Percentiles rank a stretch among this genome's conserved stretches.
Conservation (phyloP, 2,888 invertebrate genomes). For the Lepidocyrtinus sp. region DNA sequence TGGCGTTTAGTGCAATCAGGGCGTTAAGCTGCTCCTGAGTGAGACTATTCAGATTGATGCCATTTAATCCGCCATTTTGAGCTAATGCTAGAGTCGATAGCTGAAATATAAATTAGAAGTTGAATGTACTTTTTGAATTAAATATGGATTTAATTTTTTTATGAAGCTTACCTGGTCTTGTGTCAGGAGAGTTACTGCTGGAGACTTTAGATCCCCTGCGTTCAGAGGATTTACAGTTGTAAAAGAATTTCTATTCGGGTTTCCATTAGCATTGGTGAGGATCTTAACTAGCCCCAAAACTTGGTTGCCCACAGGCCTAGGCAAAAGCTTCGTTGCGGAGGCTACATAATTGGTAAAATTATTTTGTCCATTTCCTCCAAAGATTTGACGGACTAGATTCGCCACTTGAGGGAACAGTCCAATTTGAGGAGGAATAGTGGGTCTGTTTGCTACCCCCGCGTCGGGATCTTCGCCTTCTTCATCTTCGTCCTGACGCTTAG, state of each 20-base stretch:
- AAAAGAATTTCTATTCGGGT: slow-evolving; percentile 42
- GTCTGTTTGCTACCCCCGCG: slow-evolving; percentile 24
- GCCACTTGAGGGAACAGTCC: slow-evolving; percentile 66
- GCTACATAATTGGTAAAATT: slow-evolving; percentile 68
- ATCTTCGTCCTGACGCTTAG: slow-evolving; percentile 59
- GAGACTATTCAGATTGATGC: no score
- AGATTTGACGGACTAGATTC: slow-evolving; percentile 67
- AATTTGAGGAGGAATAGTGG: slow-evolving; percentile 55
- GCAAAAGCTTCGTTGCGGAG: slow-evolving; percentile 63
- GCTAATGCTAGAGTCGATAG: no score
- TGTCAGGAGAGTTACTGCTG: slow-evolving; percentile 34
- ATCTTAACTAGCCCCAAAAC: slow-evolving; percentile 67
- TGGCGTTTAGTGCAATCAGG: no score
- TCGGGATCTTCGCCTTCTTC: slow-evolving; percentile 57
- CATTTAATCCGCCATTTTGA: no score
- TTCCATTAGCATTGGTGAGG: slow-evolving; percentile 49
- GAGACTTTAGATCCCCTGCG: slow-evolving; percentile 22
- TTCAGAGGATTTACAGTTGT: slow-evolving; percentile 46
- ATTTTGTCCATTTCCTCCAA: slow-evolving; percentile 66
- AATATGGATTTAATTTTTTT: no score
- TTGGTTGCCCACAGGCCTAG: slow-evolving; percentile 67
- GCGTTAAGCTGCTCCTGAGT: no score
- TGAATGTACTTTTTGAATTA: no score
- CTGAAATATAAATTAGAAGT: no score
- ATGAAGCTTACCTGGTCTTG: slow-evolving; percentile 52